Evolutionary conservation across 2,888 invertebrate species (phyloP).

Genomic region (Leptinotarsa juncta): DNA sequence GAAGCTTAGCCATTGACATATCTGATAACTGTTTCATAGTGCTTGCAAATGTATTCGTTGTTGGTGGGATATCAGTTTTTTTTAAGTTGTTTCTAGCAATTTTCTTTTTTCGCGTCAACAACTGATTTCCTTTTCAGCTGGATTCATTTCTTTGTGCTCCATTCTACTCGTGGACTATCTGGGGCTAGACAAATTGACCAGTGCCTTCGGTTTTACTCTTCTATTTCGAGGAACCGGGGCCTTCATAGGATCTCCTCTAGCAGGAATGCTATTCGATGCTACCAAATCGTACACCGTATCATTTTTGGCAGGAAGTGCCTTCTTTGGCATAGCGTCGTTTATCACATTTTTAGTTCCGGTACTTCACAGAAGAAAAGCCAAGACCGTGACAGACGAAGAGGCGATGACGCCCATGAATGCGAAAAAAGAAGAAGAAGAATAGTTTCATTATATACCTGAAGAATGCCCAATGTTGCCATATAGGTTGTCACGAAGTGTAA

Average conservation of each 20-base stretch:
- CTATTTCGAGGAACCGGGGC: slow-evolving; percentile 95
- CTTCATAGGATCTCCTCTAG: slow-evolving; percentile 86
- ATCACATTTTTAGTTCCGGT: slow-evolving; percentile 26
- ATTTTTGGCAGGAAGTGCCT: slow-evolving; percentile 91
- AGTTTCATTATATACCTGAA: background rate
- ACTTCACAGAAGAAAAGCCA: slow-evolving; percentile 17
- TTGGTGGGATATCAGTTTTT: too few relatives aligned
- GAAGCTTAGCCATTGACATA: too few relatives aligned
- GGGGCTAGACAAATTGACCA: slow-evolving; percentile 95
- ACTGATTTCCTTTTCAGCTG: slow-evolving; percentile 73
- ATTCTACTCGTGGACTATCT: slow-evolving; percentile 96
- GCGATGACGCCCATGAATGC: slow-evolving; percentile 23
- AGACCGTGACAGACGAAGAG: slow-evolving; percentile 19
- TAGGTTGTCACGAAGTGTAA: too few relatives aligned
- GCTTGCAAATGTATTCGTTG: too few relatives aligned
- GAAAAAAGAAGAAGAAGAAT: background rate
- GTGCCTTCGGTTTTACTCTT: slow-evolving; percentile 95
- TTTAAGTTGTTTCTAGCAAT: too few relatives aligned
- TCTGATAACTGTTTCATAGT: too few relatives aligned
- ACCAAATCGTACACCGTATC: slow-evolving; percentile 89
- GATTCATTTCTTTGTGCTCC: slow-evolving; percentile 97
- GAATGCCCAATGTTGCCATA: too few relatives aligned
- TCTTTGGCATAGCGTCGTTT: slow-evolving; percentile 83
- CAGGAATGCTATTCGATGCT: slow-evolving; percentile 92
- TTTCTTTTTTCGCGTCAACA: too few relatives aligned